A percentile compares a stretch with the other conserved stretches of the same genome.
Evolutionary conservation across 2,113 vertebrate species (phyloP).

Genomic region (Elephas maximus): DNA sequence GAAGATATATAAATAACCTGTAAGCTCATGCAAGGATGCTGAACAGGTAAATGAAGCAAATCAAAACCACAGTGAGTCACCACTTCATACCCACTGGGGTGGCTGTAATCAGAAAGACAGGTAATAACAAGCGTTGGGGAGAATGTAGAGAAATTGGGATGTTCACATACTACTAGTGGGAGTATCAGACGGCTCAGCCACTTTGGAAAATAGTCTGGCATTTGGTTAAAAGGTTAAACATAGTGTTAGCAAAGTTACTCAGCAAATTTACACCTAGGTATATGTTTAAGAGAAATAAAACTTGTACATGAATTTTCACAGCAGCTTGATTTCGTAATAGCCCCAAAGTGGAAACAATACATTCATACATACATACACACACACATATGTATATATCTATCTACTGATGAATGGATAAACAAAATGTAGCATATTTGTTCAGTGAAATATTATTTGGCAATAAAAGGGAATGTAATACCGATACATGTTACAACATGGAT

Average conservation of each 20-base stretch:
- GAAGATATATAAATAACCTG: not conserved
- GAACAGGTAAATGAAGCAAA: not conserved
- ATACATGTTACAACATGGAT: not conserved
- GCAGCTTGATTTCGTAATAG: not conserved
- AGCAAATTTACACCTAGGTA: not conserved
- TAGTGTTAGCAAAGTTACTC: not conserved
- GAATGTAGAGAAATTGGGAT: not conserved
- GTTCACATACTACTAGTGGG: not conserved
- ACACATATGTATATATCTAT: too few species aligned
- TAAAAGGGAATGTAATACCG: not conserved
- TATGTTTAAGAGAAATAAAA: not conserved
- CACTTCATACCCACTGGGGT: too few species aligned
- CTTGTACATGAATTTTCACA: not conserved
- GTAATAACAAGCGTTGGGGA: not conserved
- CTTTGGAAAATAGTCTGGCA: not conserved
- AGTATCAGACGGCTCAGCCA: not conserved
- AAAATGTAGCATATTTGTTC: not conserved
- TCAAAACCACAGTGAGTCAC: not conserved
- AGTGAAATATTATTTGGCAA: not conserved
- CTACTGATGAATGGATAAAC: too few species aligned
- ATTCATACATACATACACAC: too few species aligned
- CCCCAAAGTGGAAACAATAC: too few species aligned
- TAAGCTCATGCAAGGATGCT: not conserved
- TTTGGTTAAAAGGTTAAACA: not conserved
- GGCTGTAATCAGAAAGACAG: not conserved